phyloP scores from a whole-genome alignment of 2,888 invertebrate species.

The Drosophila percnosoma region DNA sequence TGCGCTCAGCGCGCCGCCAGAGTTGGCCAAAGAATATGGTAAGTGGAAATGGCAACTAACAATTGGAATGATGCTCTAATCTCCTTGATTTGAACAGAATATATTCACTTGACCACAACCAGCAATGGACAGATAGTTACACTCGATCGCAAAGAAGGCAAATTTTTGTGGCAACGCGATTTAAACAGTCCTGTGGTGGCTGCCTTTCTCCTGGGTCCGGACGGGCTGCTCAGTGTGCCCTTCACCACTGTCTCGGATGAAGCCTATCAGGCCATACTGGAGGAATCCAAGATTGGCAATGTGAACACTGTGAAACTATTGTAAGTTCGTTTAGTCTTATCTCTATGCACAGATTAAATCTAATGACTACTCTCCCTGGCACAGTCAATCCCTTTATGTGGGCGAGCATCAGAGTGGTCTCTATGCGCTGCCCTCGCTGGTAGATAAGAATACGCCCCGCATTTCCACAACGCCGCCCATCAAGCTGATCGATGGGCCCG shows the following conservation, averaged over 20 bases:
- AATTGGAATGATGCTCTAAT: neutral
- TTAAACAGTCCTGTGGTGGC: slow-evolving; percentile 96
- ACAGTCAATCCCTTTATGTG: slow-evolving; percentile 95
- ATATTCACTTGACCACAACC: slow-evolving; percentile 95
- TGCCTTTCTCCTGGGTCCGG: slow-evolving; percentile 91
- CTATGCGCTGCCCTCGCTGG: slow-evolving; percentile 96
- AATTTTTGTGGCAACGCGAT: slow-evolving; percentile 94
- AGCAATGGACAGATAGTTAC: slow-evolving; percentile 95
- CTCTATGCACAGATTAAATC: neutral
- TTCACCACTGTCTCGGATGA: slow-evolving; percentile 96
- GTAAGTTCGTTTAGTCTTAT: slow-evolving; percentile 84
- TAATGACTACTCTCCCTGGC: neutral
- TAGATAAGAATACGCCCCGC: slow-evolving; percentile 95
- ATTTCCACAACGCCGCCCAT: slow-evolving; percentile 90
- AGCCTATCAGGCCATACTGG: slow-evolving; percentile 90
- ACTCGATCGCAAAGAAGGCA: slow-evolving; percentile 91
- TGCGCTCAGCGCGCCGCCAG: slow-evolving; percentile 91
- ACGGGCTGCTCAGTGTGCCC: slow-evolving; percentile 92
- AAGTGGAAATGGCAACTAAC: slow-evolving; percentile 55
- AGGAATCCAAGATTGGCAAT: slow-evolving; percentile 87
- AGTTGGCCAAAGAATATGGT: slow-evolving; percentile 93
- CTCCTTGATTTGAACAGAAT: slow-evolving; percentile 86
- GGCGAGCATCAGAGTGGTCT: slow-evolving; percentile 94
- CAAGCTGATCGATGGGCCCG: slow-evolving; percentile 91
- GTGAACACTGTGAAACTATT: slow-evolving; percentile 88